These are phyloP conservation scores for Cataglyphis altisquamis DNA, from an alignment of 2,888 invertebrate genomes.

Conservation along the genomic window DNA sequence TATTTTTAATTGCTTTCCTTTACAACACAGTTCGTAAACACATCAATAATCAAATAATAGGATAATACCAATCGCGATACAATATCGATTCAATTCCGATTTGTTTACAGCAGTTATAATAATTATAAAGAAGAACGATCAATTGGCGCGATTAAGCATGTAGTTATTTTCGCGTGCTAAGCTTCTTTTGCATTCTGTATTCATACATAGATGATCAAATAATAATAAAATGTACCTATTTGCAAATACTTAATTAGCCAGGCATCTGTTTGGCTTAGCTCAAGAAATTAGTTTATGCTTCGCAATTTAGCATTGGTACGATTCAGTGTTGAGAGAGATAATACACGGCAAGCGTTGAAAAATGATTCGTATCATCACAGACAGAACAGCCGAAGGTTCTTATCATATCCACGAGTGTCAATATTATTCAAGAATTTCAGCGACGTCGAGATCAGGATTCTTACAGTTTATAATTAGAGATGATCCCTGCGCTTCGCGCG, in stretches of 20 bases:
- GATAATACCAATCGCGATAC: neutral
- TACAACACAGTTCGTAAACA: neutral
- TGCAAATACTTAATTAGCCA: slow-evolving; percentile 41
- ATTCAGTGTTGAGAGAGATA: slow-evolving; percentile 15
- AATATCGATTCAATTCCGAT: slow-evolving; percentile 28
- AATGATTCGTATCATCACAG: slow-evolving; percentile 23
- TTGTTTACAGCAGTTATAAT: neutral
- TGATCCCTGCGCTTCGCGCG: neutral
- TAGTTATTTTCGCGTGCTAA: slow-evolving; percentile 40
- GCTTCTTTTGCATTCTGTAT: slow-evolving; percentile 43
- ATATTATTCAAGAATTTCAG: slow-evolving; percentile 33
- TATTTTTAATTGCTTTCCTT: slow-evolving; percentile 8
- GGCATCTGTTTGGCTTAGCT: slow-evolving; percentile 28
- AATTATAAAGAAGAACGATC: neutral
- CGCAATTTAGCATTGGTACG: slow-evolving; percentile 19
- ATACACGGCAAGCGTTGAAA: slow-evolving; percentile 11
- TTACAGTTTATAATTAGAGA: slow-evolving; percentile 22
- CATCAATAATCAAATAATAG: neutral
- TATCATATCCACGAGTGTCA: slow-evolving; percentile 42
- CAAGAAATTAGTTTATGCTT: slow-evolving; percentile 37
- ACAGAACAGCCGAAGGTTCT: slow-evolving; percentile 21
- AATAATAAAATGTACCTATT: slow-evolving; percentile 24
- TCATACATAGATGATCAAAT: slow-evolving; percentile 24
- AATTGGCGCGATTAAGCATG: neutral
- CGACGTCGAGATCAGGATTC: neutral